Conservation (phyloP, 2,113 vertebrate genomes). For the Tetrao urogallus region DNA sequence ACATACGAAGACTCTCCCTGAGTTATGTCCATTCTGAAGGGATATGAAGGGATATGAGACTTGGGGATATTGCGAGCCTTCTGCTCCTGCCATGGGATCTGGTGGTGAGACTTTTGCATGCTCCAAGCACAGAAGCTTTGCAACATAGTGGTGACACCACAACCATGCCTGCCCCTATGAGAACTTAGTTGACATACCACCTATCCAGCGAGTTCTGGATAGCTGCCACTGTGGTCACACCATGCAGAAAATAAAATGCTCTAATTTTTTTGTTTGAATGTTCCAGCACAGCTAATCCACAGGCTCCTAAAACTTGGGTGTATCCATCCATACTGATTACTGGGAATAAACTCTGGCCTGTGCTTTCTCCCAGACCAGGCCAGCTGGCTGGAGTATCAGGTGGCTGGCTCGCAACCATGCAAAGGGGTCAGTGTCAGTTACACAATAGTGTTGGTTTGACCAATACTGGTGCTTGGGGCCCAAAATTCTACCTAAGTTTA, state of each 20-base stretch:
- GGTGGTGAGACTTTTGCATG: neutral
- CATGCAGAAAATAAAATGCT: neutral
- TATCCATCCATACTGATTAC: neutral
- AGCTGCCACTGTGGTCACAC: neutral
- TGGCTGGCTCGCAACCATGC: neutral
- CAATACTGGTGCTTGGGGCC: neutral
- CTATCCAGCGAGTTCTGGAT: neutral
- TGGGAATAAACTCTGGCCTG: neutral
- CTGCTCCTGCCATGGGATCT: neutral
- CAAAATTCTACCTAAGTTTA: too few relatives aligned
- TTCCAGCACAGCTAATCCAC: neutral
- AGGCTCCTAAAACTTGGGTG: neutral
- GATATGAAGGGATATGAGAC: neutral
- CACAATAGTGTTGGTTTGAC: neutral
- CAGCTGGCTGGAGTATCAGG: neutral
- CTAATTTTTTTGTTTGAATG: neutral
- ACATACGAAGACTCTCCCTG: rapidly evolving
- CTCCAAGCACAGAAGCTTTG: neutral
- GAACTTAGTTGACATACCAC: neutral
- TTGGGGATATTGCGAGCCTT: neutral
- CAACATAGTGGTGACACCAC: neutral
- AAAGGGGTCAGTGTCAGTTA: neutral
- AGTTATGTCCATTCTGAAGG: neutral
- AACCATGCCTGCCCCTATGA: neutral
- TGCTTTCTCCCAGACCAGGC: neutral